Percentiles rank a stretch among this genome's conserved stretches.
These are phyloP conservation scores for Pemphredon lugubris DNA, from an alignment of 2,888 invertebrate genomes.

Conservation along the genomic window DNA sequence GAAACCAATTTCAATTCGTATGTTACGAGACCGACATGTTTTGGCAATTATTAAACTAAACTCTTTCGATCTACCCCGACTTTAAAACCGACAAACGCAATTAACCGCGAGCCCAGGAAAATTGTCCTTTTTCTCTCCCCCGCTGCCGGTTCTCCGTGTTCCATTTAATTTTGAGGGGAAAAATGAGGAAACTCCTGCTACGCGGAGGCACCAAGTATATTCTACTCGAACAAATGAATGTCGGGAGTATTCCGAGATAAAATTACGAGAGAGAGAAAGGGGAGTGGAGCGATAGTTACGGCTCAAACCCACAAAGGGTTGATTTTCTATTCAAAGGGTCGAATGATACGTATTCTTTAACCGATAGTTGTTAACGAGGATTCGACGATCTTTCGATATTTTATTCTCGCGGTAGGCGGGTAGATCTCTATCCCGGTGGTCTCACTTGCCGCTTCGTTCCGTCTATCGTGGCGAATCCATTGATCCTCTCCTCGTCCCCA, in stretches of 20 bases:
- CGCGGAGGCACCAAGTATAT: neutral
- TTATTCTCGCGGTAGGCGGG: neutral
- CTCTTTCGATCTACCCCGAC: no score
- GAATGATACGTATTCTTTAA: neutral
- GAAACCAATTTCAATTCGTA: no score
- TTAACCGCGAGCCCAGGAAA: no score
- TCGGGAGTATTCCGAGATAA: neutral
- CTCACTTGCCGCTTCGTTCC: neutral
- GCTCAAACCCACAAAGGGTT: slow-evolving; percentile 4
- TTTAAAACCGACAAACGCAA: no score
- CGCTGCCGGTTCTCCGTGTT: neutral
- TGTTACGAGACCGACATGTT: no score
- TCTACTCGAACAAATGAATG: neutral
- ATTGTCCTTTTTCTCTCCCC: neutral
- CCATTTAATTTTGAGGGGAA: neutral
- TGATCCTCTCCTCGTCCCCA: slow-evolving; percentile 39
- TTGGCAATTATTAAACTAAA: no score
- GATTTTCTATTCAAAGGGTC: slow-evolving; percentile 2
- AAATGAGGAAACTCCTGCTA: neutral
- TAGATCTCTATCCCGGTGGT: neutral
- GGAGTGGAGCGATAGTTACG: neutral
- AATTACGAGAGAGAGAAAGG: neutral
- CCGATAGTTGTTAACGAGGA: neutral
- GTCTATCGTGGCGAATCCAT: slow-evolving; percentile 31
- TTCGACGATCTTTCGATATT: neutral